A percentile compares a stretch with the other conserved stretches of the same genome.
Conservation (phyloP, 2,888 invertebrate genomes). For the Tachina grossa region DNA sequence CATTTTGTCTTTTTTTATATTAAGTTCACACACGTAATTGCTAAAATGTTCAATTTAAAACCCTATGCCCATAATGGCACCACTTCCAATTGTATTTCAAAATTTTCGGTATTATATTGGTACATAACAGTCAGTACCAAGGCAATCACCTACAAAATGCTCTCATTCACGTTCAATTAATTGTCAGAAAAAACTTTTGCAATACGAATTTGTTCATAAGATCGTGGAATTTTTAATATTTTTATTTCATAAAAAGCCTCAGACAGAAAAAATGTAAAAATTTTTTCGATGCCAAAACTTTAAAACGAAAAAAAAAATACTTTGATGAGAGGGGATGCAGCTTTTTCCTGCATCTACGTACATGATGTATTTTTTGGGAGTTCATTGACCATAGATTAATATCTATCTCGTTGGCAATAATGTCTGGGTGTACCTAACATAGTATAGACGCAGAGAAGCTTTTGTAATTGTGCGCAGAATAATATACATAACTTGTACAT, state of each 20-base stretch:
- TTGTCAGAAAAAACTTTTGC: too few species aligned
- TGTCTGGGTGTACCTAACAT: constrained; percentile 69
- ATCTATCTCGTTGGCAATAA: constrained; percentile 70
- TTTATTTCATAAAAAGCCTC: constrained; percentile 3
- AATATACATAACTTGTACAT: constrained; percentile 72
- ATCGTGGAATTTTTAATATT: not conserved
- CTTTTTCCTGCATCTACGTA: constrained; percentile 18
- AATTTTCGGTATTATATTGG: too few species aligned
- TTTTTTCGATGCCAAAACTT: constrained; percentile 30
- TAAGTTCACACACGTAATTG: too few species aligned
- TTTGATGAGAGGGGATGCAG: constrained; percentile 36
- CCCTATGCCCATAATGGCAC: too few species aligned
- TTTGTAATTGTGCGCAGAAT: constrained; percentile 71
- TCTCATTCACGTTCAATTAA: too few species aligned
- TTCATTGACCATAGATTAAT: constrained; percentile 71
- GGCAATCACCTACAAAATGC: too few species aligned
- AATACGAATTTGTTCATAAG: not conserved
- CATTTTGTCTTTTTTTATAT: too few species aligned
- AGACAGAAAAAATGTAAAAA: not conserved
- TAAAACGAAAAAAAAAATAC: constrained; percentile 6
- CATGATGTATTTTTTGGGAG: constrained; percentile 66
- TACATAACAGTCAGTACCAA: too few species aligned
- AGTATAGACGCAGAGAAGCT: constrained; percentile 69
- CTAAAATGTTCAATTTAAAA: too few species aligned
- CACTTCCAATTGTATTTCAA: too few species aligned